phyloP scores from a whole-genome alignment of 2,113 vertebrate genomes.

The Lynx canadensis region DNA sequence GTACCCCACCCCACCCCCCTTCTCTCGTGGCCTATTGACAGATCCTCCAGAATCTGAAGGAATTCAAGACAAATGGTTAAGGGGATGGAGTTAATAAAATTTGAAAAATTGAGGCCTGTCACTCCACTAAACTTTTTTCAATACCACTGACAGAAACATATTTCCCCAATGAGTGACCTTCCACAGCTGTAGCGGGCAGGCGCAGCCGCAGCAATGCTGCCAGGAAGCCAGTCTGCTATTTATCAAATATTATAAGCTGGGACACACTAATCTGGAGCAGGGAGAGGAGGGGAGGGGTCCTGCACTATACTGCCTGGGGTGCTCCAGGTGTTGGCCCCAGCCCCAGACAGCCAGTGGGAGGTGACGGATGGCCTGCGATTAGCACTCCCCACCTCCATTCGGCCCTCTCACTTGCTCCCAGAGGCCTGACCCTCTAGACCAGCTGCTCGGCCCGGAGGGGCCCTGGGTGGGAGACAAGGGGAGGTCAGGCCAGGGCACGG shows the following conservation, averaged over 20 bases:
- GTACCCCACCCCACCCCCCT: not conserved
- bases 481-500: constrained; percentile 82
- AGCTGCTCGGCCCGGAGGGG: constrained; percentile 84
- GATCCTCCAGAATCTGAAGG: constrained; percentile 84
- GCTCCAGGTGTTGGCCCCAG: constrained; percentile 85
- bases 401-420: constrained; percentile 74
- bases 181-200: constrained; percentile 81
- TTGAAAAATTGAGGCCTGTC: constrained; percentile 92
- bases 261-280: constrained; percentile 79
- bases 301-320: constrained; percentile 84
- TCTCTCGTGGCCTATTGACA: constrained; percentile 82
- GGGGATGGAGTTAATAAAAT: constrained; percentile 91
- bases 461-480: constrained; percentile 81
- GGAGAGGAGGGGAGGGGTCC: constrained; percentile 61
- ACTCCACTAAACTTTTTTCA: constrained; percentile 89
- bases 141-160: constrained; percentile 89
- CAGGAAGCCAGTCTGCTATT: constrained; percentile 80
- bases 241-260: constrained; percentile 87
- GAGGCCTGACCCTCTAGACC: constrained; percentile 81
- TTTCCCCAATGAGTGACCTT: constrained; percentile 93
- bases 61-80: constrained; percentile 89
- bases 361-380: constrained; percentile 89
- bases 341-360: constrained; percentile 86
- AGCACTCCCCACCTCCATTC: constrained; percentile 68
- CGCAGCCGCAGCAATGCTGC: constrained; percentile 53